These are phyloP conservation scores for Yponomeuta malinellus DNA, from an alignment of 2,888 invertebrate genomes.

Conservation along the genomic window DNA sequence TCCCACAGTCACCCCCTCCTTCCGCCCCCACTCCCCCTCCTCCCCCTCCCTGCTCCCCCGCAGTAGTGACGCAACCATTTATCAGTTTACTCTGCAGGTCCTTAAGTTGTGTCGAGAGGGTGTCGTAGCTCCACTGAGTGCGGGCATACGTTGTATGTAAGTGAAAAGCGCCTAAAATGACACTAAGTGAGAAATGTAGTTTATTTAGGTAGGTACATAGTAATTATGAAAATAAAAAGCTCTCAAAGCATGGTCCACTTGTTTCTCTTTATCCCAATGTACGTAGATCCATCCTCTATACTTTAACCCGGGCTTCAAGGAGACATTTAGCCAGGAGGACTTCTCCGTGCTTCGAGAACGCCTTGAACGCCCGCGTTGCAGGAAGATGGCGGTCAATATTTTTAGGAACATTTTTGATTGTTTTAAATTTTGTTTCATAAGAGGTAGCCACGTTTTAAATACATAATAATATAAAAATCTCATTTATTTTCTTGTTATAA, in stretches of 20 bases:
- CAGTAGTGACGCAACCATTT: background rate
- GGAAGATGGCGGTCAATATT: too few species aligned
- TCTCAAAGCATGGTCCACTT: background rate
- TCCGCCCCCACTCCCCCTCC: background rate
- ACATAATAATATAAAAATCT: too few species aligned
- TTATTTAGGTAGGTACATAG: background rate
- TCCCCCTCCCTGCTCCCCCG: background rate
- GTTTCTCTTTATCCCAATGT: background rate
- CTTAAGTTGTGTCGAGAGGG: background rate
- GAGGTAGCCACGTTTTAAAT: too few species aligned
- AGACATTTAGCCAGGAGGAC: conserved; percentile 2
- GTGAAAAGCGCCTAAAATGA: background rate
- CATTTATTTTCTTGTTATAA: too few species aligned
- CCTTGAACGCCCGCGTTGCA: too few species aligned
- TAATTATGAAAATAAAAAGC: background rate
- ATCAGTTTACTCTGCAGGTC: background rate
- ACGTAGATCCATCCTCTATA: too few species aligned
- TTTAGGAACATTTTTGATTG: too few species aligned
- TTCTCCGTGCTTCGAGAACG: background rate
- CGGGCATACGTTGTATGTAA: background rate
- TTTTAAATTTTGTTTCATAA: too few species aligned
- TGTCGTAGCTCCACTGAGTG: background rate
- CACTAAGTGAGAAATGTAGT: background rate
- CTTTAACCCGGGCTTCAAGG: too few species aligned
- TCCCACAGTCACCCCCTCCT: background rate